Percentiles rank a stretch among this genome's conserved stretches.
Conservation (phyloP, 1,140 invertebrate species). For the Drosophila orena region DNA sequence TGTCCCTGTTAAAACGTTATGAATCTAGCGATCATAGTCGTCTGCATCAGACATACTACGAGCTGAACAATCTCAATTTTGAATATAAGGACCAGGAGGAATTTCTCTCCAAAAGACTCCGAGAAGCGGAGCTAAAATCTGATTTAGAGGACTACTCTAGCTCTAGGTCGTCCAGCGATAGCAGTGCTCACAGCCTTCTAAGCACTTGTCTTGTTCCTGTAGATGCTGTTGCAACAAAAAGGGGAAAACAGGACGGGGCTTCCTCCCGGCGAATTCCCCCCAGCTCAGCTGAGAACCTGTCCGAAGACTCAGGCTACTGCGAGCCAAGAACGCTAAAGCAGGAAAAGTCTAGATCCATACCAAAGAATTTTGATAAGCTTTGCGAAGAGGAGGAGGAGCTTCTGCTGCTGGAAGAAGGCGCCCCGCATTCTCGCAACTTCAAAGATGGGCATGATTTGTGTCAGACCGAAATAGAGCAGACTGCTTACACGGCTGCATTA, state of each 20-base stretch:
- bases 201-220: slow-evolving; percentile 40
- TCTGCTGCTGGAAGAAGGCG: slow-evolving; percentile 32
- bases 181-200: slow-evolving; percentile 65
- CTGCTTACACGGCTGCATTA: slow-evolving; percentile 4
- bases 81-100: slow-evolving; percentile 47
- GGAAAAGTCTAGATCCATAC: slow-evolving; percentile 85
- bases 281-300: slow-evolving; percentile 90
- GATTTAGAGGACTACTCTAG: slow-evolving; percentile 69
- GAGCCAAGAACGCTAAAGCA: slow-evolving; percentile 86
- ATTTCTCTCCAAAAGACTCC: slow-evolving; percentile 53
- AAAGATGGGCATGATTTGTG: slow-evolving; percentile 67
- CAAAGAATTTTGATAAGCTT: slow-evolving; percentile 84
- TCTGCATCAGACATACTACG: slow-evolving; percentile 80
- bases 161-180: slow-evolving; percentile 52
- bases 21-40: slow-evolving; percentile 71
- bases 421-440: slow-evolving; percentile 56
- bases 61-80: slow-evolving; percentile 80
- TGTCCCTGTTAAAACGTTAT: slow-evolving; percentile 74
- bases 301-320: slow-evolving; percentile 91
- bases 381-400: slow-evolving; percentile 76
- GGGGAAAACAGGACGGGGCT: slow-evolving; percentile 16
- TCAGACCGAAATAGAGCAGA: slow-evolving; percentile 77
- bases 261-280: slow-evolving; percentile 45
- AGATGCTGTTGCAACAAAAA: neutral
- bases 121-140: slow-evolving; percentile 59